Base-by-base conservation (phyloP, 2,113 vertebrate genomes). In the Osmerus mordax region DNA sequence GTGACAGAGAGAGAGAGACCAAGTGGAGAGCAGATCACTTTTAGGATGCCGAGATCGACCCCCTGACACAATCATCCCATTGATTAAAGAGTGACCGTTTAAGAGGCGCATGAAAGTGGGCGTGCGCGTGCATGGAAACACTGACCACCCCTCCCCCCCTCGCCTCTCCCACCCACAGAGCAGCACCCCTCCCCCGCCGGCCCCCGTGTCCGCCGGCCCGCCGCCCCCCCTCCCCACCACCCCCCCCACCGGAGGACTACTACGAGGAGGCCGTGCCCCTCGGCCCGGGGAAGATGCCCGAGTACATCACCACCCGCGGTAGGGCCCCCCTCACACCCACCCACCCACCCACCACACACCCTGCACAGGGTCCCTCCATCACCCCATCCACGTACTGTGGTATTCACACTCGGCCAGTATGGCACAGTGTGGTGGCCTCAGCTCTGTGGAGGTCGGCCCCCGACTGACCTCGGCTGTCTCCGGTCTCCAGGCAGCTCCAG, bases 201-300 rank as follows among this genome's bases (percentile, higher is more conserved):
- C 81, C 25, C 78, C 70, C 2, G 81, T 69, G 64, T 84, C 83
- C 3, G 71, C 78, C 29, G 93, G 94, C 78, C 89, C 90, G 32
- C 94, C 97, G 73, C 97, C 97, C 0, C 96, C 95, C 0, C 89
- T 99, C 72, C 97, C 97, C 80, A 98, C 92, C 68, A 97, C 95
- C 1, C 95, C 95, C 53, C 96, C 96, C n/a, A 0, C 97, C 97
- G 0, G 96, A 99, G 88, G 97, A 97, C 73, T 96, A 98, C 84
- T 99, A 99, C 0, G 97, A 99, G 85, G 97, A 98, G 83, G 97
- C 97, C 0, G 94, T 96, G 72, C 97, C 97, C 2, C 92, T 99
- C 61, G 92, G 95, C 8, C 95, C 97, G 0, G 96, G 95, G 76
- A 95, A 94, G 69, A 81, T 91, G 32, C 96, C 97, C 0, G 95